Conservation (phyloP, 2,888 invertebrate species). For the Halictus quadricinctus region DNA sequence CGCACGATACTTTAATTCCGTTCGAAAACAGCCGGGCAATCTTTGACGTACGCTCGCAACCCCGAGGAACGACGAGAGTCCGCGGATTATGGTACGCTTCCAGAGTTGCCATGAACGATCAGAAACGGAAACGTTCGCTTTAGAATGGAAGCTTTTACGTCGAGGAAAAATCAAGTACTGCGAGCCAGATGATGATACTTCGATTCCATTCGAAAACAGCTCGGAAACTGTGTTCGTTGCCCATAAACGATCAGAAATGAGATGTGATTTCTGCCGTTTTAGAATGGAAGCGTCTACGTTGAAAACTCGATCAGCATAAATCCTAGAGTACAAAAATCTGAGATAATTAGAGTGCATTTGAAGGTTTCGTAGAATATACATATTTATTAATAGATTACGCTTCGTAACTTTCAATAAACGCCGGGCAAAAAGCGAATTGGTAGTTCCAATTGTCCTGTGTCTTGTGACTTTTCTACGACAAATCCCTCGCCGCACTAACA, state of each 20-base stretch:
- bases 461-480: neutral
- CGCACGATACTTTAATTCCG: conserved; percentile 65
- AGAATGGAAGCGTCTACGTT: no score
- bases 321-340: no score
- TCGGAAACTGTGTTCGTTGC: neutral
- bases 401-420: neutral
- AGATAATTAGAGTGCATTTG: no score
- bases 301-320: no score
- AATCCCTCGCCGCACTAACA: conserved; percentile 4
- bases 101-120: neutral
- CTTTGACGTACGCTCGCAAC: neutral
- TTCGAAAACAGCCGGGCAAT: conserved; percentile 45
- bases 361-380: neutral
- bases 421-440: neutral
- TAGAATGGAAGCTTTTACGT: neutral
- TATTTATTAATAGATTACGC: neutral
- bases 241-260: no score
- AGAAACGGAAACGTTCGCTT: neutral
- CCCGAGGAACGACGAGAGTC: neutral
- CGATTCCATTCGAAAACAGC: neutral
- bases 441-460: neutral
- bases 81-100: neutral
- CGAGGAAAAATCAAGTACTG: neutral
- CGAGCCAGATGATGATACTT: neutral
- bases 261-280: no score